These are phyloP conservation scores for Erebia palarica DNA, from an alignment of 2,888 invertebrate genomes.

Conservation along the genomic window DNA sequence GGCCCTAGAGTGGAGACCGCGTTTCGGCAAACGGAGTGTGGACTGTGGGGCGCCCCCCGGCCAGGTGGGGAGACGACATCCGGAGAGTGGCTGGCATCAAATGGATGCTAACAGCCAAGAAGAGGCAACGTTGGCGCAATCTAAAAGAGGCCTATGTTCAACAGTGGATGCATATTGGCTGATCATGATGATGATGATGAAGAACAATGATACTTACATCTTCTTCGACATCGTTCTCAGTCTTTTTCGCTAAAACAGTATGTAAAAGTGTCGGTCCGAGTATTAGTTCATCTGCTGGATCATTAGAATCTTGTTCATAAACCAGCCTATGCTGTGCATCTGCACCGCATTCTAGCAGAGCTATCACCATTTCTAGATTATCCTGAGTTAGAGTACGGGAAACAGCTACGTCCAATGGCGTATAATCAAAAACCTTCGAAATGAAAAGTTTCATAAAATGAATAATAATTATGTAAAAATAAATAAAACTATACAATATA, in stretches of 20 bases:
- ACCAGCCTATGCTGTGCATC: conserved; percentile 51
- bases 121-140: no score
- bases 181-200: no score
- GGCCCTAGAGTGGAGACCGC: no score
- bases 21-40: no score
- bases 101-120: no score
- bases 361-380: conserved; percentile 55
- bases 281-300: conserved; percentile 28
- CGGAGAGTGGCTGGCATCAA: no score
- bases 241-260: conserved; percentile 55
- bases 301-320: conserved; percentile 26
- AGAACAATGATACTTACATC: no score
- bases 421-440: conserved; percentile 55
- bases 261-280: conserved; percentile 67
- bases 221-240: conserved; percentile 52
- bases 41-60: no score
- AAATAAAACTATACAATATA: not conserved
- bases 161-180: no score
- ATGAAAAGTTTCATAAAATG: not conserved
- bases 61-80: no score
- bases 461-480: not conserved
- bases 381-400: conserved; percentile 54
- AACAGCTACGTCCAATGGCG: conserved; percentile 60
- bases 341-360: conserved; percentile 61
- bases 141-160: no score